phyloP scores from a whole-genome alignment of 2,888 invertebrate species.

The Herminia tarsipennalis region DNA sequence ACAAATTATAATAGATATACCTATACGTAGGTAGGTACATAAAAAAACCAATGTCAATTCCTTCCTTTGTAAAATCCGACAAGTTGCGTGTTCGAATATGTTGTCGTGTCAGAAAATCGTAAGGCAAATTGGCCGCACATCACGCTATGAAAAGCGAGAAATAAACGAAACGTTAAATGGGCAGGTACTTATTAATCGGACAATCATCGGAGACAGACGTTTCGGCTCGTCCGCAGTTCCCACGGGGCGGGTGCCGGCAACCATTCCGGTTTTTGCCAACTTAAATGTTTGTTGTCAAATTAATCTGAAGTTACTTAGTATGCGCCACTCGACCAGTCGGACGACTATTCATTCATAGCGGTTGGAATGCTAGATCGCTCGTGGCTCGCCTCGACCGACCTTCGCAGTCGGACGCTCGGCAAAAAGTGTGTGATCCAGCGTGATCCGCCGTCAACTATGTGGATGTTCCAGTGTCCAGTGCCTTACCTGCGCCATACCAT shows the following conservation, averaged over 20 bases:
- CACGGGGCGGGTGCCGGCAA: constrained; percentile 77
- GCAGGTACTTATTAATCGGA: constrained; percentile 58
- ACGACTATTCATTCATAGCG: constrained; percentile 84
- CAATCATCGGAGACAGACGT: constrained; percentile 73
- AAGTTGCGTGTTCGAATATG: constrained; percentile 47
- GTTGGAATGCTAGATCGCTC: constrained; percentile 81
- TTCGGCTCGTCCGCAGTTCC: constrained; percentile 67
- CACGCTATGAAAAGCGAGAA: constrained; percentile 58
- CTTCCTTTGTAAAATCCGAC: constrained; percentile 28
- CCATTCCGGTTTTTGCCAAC: constrained; percentile 81
- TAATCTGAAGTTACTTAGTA: constrained; percentile 81
- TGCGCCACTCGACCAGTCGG: constrained; percentile 76
- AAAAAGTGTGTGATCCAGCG: constrained; percentile 67
- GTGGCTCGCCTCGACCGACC: constrained; percentile 78
- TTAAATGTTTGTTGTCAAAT: constrained; percentile 85
- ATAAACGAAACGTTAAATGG: constrained; percentile 52
- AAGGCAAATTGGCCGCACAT: constrained; percentile 61
- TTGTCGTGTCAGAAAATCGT: constrained; percentile 55
- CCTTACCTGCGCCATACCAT: constrained; percentile 52
- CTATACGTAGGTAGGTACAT: background rate
- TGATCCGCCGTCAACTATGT: constrained; percentile 66
- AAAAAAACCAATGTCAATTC: constrained; percentile 8
- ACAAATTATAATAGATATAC: background rate
- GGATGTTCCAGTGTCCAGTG: constrained; percentile 58
- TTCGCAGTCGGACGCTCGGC: constrained; percentile 58